Conservation (phyloP, 2,113 vertebrate species). For the Myrmecobius fasciatus region DNA sequence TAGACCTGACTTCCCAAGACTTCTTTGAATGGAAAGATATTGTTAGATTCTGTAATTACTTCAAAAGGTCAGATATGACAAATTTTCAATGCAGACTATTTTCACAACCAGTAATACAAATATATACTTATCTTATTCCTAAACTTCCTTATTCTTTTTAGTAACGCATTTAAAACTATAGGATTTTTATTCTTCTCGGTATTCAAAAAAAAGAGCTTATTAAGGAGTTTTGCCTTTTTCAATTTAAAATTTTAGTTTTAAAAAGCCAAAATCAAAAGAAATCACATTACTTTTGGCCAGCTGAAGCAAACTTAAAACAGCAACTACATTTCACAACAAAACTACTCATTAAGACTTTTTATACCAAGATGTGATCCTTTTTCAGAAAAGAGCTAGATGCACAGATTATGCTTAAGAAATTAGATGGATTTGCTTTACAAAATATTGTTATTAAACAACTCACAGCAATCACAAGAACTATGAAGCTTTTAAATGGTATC, state of each 20-base stretch:
- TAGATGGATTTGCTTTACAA: neutral
- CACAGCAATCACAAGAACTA: neutral
- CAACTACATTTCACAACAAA: conserved; percentile 29
- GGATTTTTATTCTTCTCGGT: neutral
- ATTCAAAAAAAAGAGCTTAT: neutral
- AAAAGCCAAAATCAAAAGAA: conserved; percentile 35
- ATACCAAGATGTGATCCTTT: neutral
- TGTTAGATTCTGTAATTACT: neutral
- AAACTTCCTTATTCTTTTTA: neutral
- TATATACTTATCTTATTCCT: neutral
- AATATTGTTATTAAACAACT: neutral
- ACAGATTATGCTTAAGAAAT: neutral
- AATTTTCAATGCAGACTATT: neutral
- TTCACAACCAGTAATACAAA: neutral
- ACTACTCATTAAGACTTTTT: neutral
- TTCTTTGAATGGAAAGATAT: neutral
- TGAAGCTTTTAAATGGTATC: neutral
- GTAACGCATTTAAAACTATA: neutral
- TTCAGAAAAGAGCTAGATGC: neutral
- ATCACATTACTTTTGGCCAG: neutral
- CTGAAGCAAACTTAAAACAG: neutral
- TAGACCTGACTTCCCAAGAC: neutral
- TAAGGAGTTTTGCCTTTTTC: neutral
- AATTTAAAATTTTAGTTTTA: conserved; percentile 21
- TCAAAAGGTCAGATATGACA: neutral